Base-by-base conservation (phyloP, 2,113 vertebrate genomes). In the Bubo blakistoni region DNA sequence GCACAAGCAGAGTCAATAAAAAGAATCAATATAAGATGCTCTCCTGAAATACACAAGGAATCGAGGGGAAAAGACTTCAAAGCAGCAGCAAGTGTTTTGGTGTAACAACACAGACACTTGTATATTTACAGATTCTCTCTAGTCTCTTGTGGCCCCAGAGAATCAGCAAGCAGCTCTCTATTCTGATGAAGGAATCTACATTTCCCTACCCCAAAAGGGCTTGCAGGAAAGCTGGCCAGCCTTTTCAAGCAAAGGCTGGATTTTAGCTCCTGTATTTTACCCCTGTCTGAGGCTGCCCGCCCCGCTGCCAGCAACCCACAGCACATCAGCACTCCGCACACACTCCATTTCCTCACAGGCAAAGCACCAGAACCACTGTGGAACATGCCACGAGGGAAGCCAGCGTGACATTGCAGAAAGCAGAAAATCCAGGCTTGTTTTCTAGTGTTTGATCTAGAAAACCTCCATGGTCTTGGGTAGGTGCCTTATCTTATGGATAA, bases 1-100 rank as follows among this genome's bases (percentile, higher is more conserved):
- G 89, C 91, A 26, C 51, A 27, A 70, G 79, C 87, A 87, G 80
- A 78, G 94, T 97, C 96, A 86, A 98, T 97, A 91, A 83, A 95
- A 87, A 26, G 52, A 30, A 96, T 97, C 95, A 36, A 96, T 97
- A 26, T 4, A 44, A 95, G 92, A 95, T 84, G 94, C 73, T 96
- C 91, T 26, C 83, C 91, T 94, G 44, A 88, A 86, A 91, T 16
- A 30, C 57, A 71, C 77, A 21, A 55, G 62, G 91, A 86, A 93
- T 61, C 6, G n/a, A 95, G 61, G 81, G 44, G 51, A 42, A 92
- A 55, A 89, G 62, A 49, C 81, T 94, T 85, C 47, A 49, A 70
- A 95, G 90, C 72, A 61, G 72, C 94, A 91, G 83, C 81, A 59
- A 81, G 46, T 49, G 63, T 89, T 94, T 4, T 69, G 76, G 82